A percentile compares a stretch with the other conserved stretches of the same genome.
phyloP scores from a whole-genome alignment of 2,113 vertebrate genomes.

The Neogobius melanostomus region DNA sequence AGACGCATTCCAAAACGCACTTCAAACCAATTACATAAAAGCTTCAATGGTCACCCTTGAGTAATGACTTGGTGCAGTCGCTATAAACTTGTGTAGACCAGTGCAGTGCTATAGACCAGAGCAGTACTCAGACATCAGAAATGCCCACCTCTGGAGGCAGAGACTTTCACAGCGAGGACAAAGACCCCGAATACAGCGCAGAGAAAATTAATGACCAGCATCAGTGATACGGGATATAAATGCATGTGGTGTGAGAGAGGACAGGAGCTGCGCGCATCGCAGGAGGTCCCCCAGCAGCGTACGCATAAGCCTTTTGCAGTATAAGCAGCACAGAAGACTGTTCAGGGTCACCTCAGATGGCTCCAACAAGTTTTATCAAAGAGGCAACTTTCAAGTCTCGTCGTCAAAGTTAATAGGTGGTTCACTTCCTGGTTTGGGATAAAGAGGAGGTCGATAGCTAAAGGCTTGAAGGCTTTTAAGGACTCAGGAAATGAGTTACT shows the following conservation, averaged over 20 bases:
- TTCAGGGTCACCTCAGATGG: constrained; percentile 4
- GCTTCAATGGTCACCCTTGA: neutral
- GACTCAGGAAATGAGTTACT: neutral
- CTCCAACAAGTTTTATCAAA: constrained; percentile 7
- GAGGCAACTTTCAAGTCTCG: constrained; percentile 4
- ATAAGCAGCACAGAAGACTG: constrained; percentile 1
- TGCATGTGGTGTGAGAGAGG: neutral
- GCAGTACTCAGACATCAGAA: neutral
- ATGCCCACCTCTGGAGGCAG: neutral
- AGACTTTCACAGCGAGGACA: constrained; percentile 1
- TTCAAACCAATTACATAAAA: neutral
- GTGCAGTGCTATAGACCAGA: neutral
- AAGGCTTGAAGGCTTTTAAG: neutral
- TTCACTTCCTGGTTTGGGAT: neutral
- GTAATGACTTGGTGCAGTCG: neutral
- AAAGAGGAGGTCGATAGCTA: constrained; percentile 1
- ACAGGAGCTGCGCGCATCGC: neutral
- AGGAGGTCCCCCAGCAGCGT: constrained; percentile 2
- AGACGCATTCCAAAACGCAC: too few species aligned
- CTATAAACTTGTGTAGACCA: neutral
- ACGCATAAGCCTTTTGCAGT: neutral
- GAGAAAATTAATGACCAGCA: neutral
- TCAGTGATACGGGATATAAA: neutral
- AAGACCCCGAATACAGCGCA: constrained; percentile 7
- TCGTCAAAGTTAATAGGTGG: constrained; percentile 6